These are phyloP conservation scores for Channa argus DNA, from an alignment of 2,113 vertebrate genomes.

Conservation along the genomic window DNA sequence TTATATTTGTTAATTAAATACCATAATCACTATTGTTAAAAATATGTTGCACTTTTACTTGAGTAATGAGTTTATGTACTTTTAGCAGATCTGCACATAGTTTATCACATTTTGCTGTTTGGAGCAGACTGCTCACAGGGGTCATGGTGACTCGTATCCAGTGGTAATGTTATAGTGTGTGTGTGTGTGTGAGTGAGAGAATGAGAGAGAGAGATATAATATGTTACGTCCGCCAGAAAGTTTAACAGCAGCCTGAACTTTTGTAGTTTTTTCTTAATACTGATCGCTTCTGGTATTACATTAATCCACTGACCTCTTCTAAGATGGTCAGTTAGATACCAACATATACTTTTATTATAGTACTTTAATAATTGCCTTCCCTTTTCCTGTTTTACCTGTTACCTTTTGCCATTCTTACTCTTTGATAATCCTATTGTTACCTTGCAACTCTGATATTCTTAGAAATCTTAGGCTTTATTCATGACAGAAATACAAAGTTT, in stretches of 20 bases:
- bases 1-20: too few species aligned
- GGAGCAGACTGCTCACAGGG: too few species aligned
- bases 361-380: slow-evolving; percentile 18
- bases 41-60: too few species aligned
- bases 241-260: slow-evolving; percentile 25
- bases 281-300: slow-evolving; percentile 54
- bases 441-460: slow-evolving; percentile 12
- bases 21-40: too few species aligned
- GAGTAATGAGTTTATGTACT: too few species aligned
- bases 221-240: slow-evolving; percentile 14
- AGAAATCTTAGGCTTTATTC: slow-evolving; percentile 39
- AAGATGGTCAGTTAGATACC: slow-evolving; percentile 65
- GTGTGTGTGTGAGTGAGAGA: too few species aligned
- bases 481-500: slow-evolving; percentile 32
- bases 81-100: too few species aligned
- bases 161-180: too few species aligned
- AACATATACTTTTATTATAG: slow-evolving; percentile 50
- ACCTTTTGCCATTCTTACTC: slow-evolving; percentile 28
- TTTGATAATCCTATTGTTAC: slow-evolving; percentile 37
- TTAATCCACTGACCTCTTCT: slow-evolving; percentile 54
- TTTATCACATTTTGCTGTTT: too few species aligned
- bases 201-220: slow-evolving; percentile 1
- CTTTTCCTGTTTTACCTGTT: slow-evolving; percentile 21
- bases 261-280: slow-evolving; percentile 53
- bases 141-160: too few species aligned